Conservation (phyloP, 2,888 invertebrate genomes). For the Eremobia ochroleuca region DNA sequence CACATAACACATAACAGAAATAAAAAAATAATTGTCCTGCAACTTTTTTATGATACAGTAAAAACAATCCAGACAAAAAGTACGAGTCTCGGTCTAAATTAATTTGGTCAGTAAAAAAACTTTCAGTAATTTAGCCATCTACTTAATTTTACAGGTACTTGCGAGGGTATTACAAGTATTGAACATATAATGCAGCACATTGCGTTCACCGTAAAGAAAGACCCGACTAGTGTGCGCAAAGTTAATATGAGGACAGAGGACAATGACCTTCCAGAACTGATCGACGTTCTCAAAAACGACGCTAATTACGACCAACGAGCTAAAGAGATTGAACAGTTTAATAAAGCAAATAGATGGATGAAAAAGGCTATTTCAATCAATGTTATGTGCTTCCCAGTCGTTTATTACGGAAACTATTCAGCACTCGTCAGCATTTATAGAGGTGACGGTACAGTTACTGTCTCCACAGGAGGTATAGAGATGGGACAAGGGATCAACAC, state of each 20-base stretch:
- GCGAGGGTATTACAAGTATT: constrained; percentile 91
- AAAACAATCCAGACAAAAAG: constrained; percentile 2
- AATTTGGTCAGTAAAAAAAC: neutral
- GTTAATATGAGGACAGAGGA: constrained; percentile 89
- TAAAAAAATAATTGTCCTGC: neutral
- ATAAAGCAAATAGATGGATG: constrained; percentile 93
- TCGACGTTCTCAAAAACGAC: constrained; percentile 89
- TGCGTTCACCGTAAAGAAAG: constrained; percentile 89
- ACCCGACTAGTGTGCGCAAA: constrained; percentile 91
- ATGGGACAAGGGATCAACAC: constrained; percentile 96
- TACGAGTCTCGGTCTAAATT: neutral
- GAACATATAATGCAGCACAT: constrained; percentile 94
- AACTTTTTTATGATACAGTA: too few species aligned
- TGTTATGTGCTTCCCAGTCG: constrained; percentile 92
- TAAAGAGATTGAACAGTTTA: constrained; percentile 90
- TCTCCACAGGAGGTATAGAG: constrained; percentile 93
- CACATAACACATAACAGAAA: too few species aligned
- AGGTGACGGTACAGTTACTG: constrained; percentile 93
- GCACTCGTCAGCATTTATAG: constrained; percentile 93
- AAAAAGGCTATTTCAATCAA: constrained; percentile 93
- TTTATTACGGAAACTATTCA: constrained; percentile 90
- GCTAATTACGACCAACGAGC: constrained; percentile 90
- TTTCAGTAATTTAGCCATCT: neutral
- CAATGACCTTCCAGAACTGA: constrained; percentile 87
- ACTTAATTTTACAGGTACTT: constrained; percentile 81